A percentile compares a stretch with the other conserved stretches of the same genome.
These are phyloP conservation scores for Drosophila incognita DNA, from an alignment of 2,888 invertebrate species.

Conservation along the genomic window DNA sequence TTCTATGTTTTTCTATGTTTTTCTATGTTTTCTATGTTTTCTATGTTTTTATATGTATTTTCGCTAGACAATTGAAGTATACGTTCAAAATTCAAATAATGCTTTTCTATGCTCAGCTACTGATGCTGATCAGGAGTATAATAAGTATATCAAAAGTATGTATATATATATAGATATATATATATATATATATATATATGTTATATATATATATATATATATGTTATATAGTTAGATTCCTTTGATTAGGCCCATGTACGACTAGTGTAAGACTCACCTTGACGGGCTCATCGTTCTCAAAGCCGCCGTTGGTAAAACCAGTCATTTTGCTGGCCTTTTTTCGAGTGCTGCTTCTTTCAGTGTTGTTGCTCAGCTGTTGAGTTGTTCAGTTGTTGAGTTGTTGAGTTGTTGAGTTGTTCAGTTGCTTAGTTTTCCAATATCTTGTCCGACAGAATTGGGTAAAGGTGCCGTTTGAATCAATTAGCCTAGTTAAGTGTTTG, in stretches of 20 bases:
- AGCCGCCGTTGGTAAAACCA: slow-evolving; percentile 84
- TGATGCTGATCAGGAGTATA: neutral
- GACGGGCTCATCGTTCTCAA: slow-evolving; percentile 84
- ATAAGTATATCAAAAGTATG: no score
- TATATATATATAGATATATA: no score
- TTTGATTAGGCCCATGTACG: neutral
- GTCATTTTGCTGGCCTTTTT: slow-evolving; percentile 75
- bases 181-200: no score
- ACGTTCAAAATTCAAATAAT: neutral
- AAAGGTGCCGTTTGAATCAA: slow-evolving; percentile 23
- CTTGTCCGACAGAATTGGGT: neutral
- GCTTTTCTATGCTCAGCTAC: neutral
- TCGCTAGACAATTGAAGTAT: neutral
- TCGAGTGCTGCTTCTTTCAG: neutral
- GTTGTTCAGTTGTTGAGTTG: neutral
- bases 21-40: neutral
- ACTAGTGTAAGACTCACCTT: slow-evolving; percentile 75
- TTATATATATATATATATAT: no score
- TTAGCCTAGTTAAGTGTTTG: slow-evolving; percentile 28
- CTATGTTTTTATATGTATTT: neutral
- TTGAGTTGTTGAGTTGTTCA: neutral
- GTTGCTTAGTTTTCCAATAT: slow-evolving; percentile 3
- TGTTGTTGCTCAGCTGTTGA: neutral
- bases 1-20: no score
- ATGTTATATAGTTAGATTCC: neutral